These are phyloP conservation scores for Drosophila silvestris DNA, from an alignment of 2,888 invertebrate genomes.

Conservation along the genomic window DNA sequence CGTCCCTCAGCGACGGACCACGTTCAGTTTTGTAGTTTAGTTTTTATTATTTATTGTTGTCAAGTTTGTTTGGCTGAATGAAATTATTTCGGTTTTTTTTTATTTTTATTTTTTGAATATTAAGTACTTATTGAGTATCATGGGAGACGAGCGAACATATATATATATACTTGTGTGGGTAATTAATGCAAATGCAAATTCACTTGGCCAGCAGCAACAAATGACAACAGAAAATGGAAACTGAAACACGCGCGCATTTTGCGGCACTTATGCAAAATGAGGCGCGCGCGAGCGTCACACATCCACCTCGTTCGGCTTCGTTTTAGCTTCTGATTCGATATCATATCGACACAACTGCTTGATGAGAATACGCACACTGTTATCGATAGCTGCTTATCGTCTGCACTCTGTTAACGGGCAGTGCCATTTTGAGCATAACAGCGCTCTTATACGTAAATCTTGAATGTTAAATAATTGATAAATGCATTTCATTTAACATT, in stretches of 20 bases:
- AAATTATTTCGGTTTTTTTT: slow-evolving; percentile 24
- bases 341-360: neutral
- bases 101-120: neutral
- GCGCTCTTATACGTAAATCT: neutral
- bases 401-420: slow-evolving; percentile 21
- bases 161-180: neutral
- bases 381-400: slow-evolving; percentile 42
- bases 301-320: slow-evolving; percentile 57
- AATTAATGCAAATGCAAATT: slow-evolving; percentile 24
- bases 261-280: slow-evolving; percentile 56
- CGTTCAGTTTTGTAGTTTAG: slow-evolving; percentile 49
- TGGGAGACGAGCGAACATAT: slow-evolving; percentile 11
- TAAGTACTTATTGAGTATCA: slow-evolving; percentile 28
- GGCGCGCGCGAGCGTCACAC: slow-evolving; percentile 61
- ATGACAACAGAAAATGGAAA: slow-evolving; percentile 51
- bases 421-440: slow-evolving; percentile 38
- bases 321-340: slow-evolving; percentile 42
- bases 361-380: neutral
- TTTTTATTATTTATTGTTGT: slow-evolving; percentile 15
- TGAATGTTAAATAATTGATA: neutral
- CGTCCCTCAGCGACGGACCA: slow-evolving; percentile 54
- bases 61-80: slow-evolving; percentile 29
- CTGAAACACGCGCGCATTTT: slow-evolving; percentile 63
- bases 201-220: slow-evolving; percentile 46
- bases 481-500: neutral